Base-by-base conservation (phyloP, 1,140 invertebrate genomes). In the Drosophila sp. region DNA sequence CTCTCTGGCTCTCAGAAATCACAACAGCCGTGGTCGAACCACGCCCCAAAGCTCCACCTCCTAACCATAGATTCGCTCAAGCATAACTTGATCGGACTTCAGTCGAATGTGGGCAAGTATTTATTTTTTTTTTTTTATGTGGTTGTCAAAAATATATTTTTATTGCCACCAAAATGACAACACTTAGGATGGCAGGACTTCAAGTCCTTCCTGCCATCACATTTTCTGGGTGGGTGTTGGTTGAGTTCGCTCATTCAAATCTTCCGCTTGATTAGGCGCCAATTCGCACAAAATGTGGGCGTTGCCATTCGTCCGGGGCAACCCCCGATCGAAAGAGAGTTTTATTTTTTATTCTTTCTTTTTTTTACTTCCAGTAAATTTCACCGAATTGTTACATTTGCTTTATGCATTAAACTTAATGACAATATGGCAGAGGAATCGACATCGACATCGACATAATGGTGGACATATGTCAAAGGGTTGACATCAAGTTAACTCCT, bases 201-300 rank as follows among this genome's bases (percentile, higher is more conserved):
- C 7, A 8, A 4, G 55, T 32, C 29, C 38, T 29, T 6, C n/a
- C 67, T n/a, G 27, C 7, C 44, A 33, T 5, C 61, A 41, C 30
- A 30, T 30, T 30, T 1, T 30, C 4, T 30, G 2, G 10, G 72
- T 71, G 80, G 80, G 80, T 83, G 76, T 83, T 72, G 72, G 54
- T 17, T 17, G 72, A 57, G 70, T 71, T 75, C 81, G 83, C 57
- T 82, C 84, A 91, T 90, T 90, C 84, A 90, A 91, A 91, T 90
- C 89, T 90, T 90, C 89, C 89, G 74, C 89, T 79, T 90, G 89
- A 90, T 90, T 90, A 90, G 89, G 79, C 84, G 89, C 80, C 89
- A 89, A 89, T 87, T 87, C 77, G 84, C 76, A 89, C 67, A 83
- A 79, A 73, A 76, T 76, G 71, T 90, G 85, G 85, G 85, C 85